phyloP scores from a whole-genome alignment of 2,888 invertebrate genomes.

The Ochlodes sylvanus region DNA sequence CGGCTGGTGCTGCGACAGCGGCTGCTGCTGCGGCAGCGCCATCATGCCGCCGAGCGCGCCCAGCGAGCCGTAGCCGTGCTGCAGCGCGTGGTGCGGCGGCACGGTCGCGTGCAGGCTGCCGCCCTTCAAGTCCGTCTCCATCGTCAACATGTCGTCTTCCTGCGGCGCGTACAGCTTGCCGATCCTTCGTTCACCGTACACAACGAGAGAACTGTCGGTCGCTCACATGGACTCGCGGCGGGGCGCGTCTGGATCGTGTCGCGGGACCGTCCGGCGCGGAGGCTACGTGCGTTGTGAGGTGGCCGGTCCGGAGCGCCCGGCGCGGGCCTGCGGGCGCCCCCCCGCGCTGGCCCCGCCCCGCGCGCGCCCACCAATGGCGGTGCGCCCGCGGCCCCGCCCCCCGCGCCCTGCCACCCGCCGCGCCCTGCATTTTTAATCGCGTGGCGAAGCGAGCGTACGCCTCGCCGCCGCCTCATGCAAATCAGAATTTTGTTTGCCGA shows the following conservation, averaged over 20 bases:
- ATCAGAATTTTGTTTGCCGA: conserved; percentile 82
- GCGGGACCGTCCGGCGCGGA: conserved; percentile 79
- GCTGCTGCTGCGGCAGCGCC: conserved; percentile 87
- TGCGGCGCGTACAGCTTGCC: conserved; percentile 93
- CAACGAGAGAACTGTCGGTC: conserved; percentile 79
- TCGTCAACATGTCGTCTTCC: conserved; percentile 95
- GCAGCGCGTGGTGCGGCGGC: conserved; percentile 93
- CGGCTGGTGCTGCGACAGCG: conserved; percentile 87
- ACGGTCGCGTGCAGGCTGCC: conserved; percentile 94
- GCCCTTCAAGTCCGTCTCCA: conserved; percentile 96
- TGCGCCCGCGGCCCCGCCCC: conserved; percentile 64
- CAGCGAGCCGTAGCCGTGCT: conserved; percentile 90
- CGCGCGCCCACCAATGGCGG: conserved; percentile 56
- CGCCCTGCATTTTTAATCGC: conserved; percentile 83
- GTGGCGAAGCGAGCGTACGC: conserved; percentile 74
- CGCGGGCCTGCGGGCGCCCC: conserved; percentile 61
- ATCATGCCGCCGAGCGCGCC: conserved; percentile 89
- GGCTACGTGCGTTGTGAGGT: conserved; percentile 80
- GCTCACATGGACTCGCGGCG: conserved; percentile 83
- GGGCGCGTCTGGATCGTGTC: conserved; percentile 67
- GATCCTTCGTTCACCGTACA: conserved; percentile 81
- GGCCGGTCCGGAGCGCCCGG: conserved; percentile 62
- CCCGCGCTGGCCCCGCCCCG: conserved; percentile 56
- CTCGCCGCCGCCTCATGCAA: conserved; percentile 73
- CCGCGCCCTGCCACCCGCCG: conserved; percentile 69